Evolutionary conservation across 1,140 invertebrate species (phyloP), one percentile per base, ranked within the genome.

Genomic region (Onthophagus taurus): DNA sequence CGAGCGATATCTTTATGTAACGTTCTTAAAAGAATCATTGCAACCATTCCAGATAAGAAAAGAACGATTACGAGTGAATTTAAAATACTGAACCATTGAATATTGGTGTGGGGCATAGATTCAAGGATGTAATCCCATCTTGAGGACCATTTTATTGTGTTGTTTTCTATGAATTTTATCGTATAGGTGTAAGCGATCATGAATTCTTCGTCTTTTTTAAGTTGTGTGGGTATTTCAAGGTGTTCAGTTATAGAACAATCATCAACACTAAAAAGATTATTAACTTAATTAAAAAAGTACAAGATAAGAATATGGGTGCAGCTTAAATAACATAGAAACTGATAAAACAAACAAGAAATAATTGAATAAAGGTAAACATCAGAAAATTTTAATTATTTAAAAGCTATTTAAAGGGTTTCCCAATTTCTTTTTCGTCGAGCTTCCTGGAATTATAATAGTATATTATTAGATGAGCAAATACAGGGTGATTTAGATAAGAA

Each of bases 111-210:
- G 0, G 91, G 92, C 83, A 96, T 95, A 2, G 93, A 96, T 66
- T 97, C 91, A 33, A 99, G 69, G 50, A 99, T 96, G 61, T 99
- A 99, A 72, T 99, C 96, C 96, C 96, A 99, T 56, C 96, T 76
- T 0, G 93, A 97, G 0, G 92, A 96, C 96, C 96, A 99, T 70
- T 96, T 96, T 2, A 95, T 85, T 2, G 78, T 75, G 57, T 89
- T 80, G 60, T 95, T 83, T 63, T 75, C 72, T 21, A 76, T 68
- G 68, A 90, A 98, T 26, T 66, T 77, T 0, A 97, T 78, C 13
- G 81, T 83, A 65, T 97, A 99, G 0, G 90, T 83, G 64, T 97
- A 98, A 0, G 70, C 76, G 18, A 98, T 78, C 11, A 69, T 65
- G 14, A 93, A 64, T 31, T 68, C 67, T 42, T 81, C 69, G 17